These are phyloP conservation scores for Daboia siamensis DNA, from an alignment of 2,113 vertebrate genomes.

Conservation along the genomic window DNA sequence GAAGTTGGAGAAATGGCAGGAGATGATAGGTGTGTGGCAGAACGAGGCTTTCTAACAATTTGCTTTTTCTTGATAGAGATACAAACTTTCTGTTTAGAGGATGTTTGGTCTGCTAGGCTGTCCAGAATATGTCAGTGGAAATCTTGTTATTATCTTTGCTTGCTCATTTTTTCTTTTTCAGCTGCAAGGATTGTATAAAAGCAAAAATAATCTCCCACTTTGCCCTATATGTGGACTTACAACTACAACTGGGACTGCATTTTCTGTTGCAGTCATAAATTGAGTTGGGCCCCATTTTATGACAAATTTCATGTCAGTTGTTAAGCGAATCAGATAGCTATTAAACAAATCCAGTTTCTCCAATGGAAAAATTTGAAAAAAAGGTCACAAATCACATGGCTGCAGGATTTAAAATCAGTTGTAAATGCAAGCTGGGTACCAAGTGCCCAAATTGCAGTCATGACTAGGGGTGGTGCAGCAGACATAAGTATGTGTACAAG, in stretches of 20 bases:
- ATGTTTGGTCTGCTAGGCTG: background rate
- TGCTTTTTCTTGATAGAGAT: background rate
- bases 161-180: background rate
- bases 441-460: background rate
- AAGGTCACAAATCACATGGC: background rate
- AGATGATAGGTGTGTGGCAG: background rate
- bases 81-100: background rate
- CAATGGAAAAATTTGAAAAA: background rate
- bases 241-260: background rate
- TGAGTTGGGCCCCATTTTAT: background rate
- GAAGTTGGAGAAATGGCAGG: background rate
- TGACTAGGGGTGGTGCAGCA: background rate
- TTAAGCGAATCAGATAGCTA: background rate
- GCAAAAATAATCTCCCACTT: background rate
- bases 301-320: background rate
- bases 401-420: background rate
- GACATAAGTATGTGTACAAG: background rate
- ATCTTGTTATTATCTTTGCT: background rate
- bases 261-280: background rate
- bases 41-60: background rate
- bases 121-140: background rate
- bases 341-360: background rate
- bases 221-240: background rate
- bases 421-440: background rate
- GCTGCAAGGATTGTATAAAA: background rate